phyloP scores from a whole-genome alignment of 2,888 invertebrate genomes.

The Euplagia quadripunctaria region DNA sequence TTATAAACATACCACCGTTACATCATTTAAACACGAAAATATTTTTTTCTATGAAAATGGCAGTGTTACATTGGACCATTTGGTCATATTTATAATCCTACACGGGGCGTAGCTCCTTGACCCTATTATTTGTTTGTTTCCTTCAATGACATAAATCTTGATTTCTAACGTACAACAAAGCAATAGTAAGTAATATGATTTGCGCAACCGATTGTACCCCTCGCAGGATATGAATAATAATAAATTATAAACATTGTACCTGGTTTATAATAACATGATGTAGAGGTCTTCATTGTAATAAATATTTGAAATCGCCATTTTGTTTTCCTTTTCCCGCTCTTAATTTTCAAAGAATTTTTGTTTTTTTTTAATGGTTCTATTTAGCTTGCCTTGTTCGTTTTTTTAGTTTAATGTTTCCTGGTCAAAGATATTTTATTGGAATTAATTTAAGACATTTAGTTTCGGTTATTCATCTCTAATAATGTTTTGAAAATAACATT shows the following conservation, averaged over 20 bases:
- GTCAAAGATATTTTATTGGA: slow-evolving; percentile 14
- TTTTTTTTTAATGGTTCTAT: too few species aligned
- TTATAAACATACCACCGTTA: neutral
- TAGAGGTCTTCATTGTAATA: slow-evolving; percentile 85
- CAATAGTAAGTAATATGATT: slow-evolving; percentile 33
- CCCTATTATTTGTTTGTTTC: slow-evolving; percentile 4
- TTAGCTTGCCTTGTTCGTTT: too few species aligned
- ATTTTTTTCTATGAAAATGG: neutral
- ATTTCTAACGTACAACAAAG: slow-evolving; percentile 40
- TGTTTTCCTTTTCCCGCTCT: slow-evolving; percentile 42
- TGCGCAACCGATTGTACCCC: slow-evolving; percentile 51
- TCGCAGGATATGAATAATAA: slow-evolving; percentile 63
- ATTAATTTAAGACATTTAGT: slow-evolving; percentile 16
- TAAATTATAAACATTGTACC: slow-evolving; percentile 83
- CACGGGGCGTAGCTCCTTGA: neutral
- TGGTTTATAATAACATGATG: slow-evolving; percentile 83
- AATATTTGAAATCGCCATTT: slow-evolving; percentile 81
- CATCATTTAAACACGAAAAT: neutral
- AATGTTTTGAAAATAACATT: slow-evolving; percentile 14
- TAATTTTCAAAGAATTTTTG: neutral
- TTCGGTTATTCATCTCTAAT: slow-evolving; percentile 2
- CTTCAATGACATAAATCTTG: slow-evolving; percentile 25
- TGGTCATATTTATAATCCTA: neutral
- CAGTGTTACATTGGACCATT: neutral
- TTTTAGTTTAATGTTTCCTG: slow-evolving; percentile 15